These are phyloP conservation scores for Nannobrachium achirus DNA, from an alignment of 2,113 vertebrate species.

Conservation along the genomic window DNA sequence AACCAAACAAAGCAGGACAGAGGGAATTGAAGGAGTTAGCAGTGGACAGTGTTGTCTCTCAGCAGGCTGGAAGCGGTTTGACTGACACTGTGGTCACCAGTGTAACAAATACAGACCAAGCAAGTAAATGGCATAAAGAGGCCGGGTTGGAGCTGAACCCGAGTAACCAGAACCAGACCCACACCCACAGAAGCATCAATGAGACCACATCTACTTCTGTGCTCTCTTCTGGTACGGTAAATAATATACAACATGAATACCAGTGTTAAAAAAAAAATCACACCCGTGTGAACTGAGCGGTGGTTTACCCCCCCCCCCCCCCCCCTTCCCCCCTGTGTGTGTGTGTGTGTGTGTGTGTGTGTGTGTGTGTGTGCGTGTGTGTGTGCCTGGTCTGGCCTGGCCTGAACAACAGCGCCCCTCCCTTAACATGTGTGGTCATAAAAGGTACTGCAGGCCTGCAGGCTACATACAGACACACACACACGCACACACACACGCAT, in stretches of 20 bases:
- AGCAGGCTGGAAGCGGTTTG: not conserved
- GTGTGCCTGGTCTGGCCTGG: too few relatives aligned
- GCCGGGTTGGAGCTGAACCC: not conserved
- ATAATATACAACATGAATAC: not conserved
- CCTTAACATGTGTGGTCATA: too few relatives aligned
- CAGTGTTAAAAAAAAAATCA: too few relatives aligned
- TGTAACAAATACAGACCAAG: constrained; percentile 5
- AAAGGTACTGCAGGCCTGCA: too few relatives aligned
- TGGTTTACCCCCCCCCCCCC: too few relatives aligned
- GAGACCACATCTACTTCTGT: constrained; percentile 14
- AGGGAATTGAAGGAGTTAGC: not conserved
- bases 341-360: too few relatives aligned
- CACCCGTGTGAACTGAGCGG: too few relatives aligned
- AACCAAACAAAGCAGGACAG: not conserved
- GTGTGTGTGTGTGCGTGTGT: too few relatives aligned
- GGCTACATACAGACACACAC: too few relatives aligned
- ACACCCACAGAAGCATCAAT: not conserved
- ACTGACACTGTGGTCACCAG: not conserved
- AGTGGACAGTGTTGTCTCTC: not conserved
- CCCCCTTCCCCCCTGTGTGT: too few relatives aligned
- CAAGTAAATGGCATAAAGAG: constrained; percentile 7
- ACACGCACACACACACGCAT: too few relatives aligned
- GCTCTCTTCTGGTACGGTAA: constrained; percentile 57
- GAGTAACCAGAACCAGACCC: constrained; percentile 15
- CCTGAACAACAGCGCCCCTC: too few relatives aligned